phyloP scores from a whole-genome alignment of 2,113 vertebrate genomes.

The Camelus bactrianus region DNA sequence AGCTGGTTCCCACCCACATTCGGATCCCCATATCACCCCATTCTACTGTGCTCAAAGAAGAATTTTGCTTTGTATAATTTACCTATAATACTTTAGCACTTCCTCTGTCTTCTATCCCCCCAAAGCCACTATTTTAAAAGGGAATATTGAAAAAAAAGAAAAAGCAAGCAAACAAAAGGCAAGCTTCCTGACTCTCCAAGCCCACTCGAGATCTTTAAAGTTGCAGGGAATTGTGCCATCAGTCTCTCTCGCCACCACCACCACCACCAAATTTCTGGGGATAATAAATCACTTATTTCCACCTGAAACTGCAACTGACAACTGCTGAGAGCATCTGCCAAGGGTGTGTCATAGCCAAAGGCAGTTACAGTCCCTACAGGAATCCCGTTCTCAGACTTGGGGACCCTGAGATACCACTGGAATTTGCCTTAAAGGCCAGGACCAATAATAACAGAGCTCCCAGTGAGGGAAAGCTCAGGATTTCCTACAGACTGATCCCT shows the following conservation, averaged over 20 bases:
- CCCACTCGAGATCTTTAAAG: neutral
- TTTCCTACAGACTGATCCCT: neutral
- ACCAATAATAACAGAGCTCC: slow-evolving; percentile 59
- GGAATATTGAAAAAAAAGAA: neutral
- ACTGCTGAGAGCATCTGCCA: slow-evolving; percentile 24
- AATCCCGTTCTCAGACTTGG: slow-evolving; percentile 58
- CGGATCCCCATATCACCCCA: neutral
- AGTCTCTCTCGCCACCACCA: neutral
- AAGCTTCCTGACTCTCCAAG: neutral
- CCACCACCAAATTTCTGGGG: neutral
- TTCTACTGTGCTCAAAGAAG: neutral
- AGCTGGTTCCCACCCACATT: neutral
- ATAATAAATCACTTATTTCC: slow-evolving; percentile 48
- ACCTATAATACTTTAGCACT: neutral
- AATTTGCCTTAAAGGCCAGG: slow-evolving; percentile 70
- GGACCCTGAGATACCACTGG: slow-evolving; percentile 66
- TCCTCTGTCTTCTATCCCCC: neutral
- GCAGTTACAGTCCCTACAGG: slow-evolving; percentile 27
- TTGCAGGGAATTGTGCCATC: neutral
- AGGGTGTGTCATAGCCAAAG: slow-evolving; percentile 60
- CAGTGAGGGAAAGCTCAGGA: neutral
- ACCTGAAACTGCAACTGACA: slow-evolving; percentile 57
- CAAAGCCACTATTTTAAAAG: neutral
- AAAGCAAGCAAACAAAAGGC: neutral
- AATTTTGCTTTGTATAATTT: neutral